phyloP scores from a whole-genome alignment of 2,888 invertebrate species.

The Bibio marci region DNA sequence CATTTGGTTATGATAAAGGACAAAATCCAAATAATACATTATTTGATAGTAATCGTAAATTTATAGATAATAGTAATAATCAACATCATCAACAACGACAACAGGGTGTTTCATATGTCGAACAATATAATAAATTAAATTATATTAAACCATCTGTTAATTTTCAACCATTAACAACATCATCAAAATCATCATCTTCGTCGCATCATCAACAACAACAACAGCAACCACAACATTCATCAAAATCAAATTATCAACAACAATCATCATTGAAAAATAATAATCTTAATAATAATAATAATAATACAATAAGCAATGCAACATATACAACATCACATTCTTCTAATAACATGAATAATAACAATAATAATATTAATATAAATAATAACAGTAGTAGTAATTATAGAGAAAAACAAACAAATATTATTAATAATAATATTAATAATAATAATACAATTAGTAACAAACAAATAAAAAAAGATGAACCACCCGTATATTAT shows the following conservation, averaged over 20 bases:
- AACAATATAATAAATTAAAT: conserved; percentile 17
- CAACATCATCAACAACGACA: conserved; percentile 9
- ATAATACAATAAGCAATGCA: conserved; percentile 7
- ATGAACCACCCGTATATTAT: conserved; percentile 19
- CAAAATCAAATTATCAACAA: conserved; percentile 5
- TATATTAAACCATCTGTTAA: conserved; percentile 6
- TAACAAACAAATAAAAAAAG: conserved; percentile 4
- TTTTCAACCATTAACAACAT: neutral
- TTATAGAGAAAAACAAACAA: conserved; percentile 7
- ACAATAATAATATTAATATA: conserved; percentile 1
- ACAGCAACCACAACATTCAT: conserved; percentile 6
- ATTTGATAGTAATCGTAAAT: neutral
- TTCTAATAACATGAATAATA: conserved; percentile 2
- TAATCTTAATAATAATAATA: conserved; percentile 15
- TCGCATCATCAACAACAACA: conserved; percentile 9
- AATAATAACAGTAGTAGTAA: conserved; percentile 5
- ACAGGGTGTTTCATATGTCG: conserved; percentile 18
- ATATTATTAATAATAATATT: conserved; percentile 2
- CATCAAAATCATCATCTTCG: conserved; percentile 13
- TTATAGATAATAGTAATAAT: conserved; percentile 4
- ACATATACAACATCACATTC: neutral
- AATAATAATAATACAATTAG: neutral
- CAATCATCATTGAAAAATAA: no score
- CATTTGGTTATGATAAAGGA: conserved; percentile 21
- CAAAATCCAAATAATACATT: conserved; percentile 7